A percentile compares a stretch with the other conserved stretches of the same genome.
These are phyloP conservation scores for Drosophila histrio DNA, from an alignment of 2,888 invertebrate species.

Conservation along the genomic window DNA sequence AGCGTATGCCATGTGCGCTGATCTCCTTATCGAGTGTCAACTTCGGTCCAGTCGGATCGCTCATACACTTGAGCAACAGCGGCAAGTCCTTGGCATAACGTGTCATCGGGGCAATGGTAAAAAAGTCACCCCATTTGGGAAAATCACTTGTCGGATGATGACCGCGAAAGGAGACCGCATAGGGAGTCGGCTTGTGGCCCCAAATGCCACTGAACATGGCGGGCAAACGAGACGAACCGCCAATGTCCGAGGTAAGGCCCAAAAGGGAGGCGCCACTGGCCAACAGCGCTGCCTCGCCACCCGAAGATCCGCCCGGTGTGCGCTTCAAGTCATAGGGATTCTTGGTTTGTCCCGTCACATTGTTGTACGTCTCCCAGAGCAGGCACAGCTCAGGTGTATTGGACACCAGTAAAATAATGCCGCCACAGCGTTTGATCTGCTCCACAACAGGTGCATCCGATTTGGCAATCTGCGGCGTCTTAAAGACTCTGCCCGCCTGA, in stretches of 20 bases:
- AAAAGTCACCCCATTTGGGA: slow-evolving; percentile 88
- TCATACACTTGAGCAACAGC: slow-evolving; percentile 89
- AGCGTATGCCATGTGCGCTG: slow-evolving; percentile 87
- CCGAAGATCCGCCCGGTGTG: slow-evolving; percentile 95
- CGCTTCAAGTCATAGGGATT: slow-evolving; percentile 94
- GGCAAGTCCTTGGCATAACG: slow-evolving; percentile 94
- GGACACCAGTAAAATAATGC: slow-evolving; percentile 93
- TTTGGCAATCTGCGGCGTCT: slow-evolving; percentile 87
- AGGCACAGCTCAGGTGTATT: slow-evolving; percentile 96
- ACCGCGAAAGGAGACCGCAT: slow-evolving; percentile 87
- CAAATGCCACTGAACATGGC: slow-evolving; percentile 96
- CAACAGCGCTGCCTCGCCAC: slow-evolving; percentile 92
- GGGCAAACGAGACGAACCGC: slow-evolving; percentile 94
- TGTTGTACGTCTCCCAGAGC: slow-evolving; percentile 96
- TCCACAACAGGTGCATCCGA: slow-evolving; percentile 90
- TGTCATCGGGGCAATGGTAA: slow-evolving; percentile 93
- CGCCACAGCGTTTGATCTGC: slow-evolving; percentile 90
- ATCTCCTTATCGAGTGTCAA: slow-evolving; percentile 85
- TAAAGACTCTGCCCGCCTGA: slow-evolving; percentile 88
- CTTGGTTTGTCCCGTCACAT: slow-evolving; percentile 92
- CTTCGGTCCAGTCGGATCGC: slow-evolving; percentile 85
- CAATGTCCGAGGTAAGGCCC: slow-evolving; percentile 94
- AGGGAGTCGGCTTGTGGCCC: slow-evolving; percentile 95
- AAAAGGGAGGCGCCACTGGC: slow-evolving; percentile 92
- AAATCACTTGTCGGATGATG: slow-evolving; percentile 88